Conservation (phyloP, 2,888 invertebrate species). For the Taphrorychus bicolor region DNA sequence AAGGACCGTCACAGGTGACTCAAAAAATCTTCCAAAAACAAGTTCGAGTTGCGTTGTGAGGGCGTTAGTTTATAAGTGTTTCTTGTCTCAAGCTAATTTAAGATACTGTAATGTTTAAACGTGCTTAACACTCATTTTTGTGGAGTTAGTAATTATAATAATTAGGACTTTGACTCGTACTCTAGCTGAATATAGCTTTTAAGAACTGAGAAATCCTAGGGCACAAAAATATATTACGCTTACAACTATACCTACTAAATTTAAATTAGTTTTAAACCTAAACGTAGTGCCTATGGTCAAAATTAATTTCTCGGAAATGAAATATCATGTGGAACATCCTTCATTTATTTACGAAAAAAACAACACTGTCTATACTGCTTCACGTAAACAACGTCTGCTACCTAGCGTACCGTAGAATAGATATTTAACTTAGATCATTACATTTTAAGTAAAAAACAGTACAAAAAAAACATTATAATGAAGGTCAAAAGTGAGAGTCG, state of each 20-base stretch:
- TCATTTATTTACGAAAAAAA: background rate
- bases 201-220: conserved; percentile 47
- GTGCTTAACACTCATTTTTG: conserved; percentile 8
- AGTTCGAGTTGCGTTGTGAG: background rate
- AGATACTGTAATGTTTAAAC: background rate
- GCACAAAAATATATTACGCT: conserved; percentile 56
- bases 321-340: background rate
- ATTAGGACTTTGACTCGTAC: conserved; percentile 2
- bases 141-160: background rate
- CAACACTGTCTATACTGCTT: background rate
- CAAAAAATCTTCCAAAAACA: background rate
- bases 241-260: conserved; percentile 43
- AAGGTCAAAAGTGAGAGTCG: background rate
- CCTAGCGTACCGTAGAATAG: background rate
- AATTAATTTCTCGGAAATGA: background rate
- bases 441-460: background rate
- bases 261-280: conserved; percentile 25
- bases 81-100: background rate
- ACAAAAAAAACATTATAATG: background rate
- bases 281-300: conserved; percentile 30
- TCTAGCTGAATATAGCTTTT: conserved; percentile 32
- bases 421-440: background rate
- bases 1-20: no score
- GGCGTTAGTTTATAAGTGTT: background rate
- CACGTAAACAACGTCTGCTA: background rate